Base-by-base conservation (phyloP, 2,888 invertebrate genomes). In the Lampropteryx suffumata region DNA sequence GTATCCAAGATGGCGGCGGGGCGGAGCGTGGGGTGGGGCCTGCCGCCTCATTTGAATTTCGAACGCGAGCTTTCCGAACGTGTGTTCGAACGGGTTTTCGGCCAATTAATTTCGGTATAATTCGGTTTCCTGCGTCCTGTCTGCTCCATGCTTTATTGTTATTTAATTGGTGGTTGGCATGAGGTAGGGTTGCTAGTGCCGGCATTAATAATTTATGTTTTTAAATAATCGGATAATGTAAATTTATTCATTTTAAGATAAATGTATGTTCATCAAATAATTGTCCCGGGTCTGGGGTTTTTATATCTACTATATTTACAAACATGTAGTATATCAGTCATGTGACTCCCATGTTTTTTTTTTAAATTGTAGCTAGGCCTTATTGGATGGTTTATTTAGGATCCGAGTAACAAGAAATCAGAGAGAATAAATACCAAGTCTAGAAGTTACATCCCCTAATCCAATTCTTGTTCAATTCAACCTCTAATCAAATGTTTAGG, bases 11-110 rank as follows among this genome's bases (percentile, higher is more conserved):
- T 87, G 89, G 89, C 88, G 88, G 72, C 82, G 82, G 86, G 88
- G 88, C 84, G 85, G 84, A 65, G 82, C 81, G 65, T 65, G 68
- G 82, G 87, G 83, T 83, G 84, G 87, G 86, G 82, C 84, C 78
- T 78, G 82, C 80, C 84, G 84, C 87, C 88, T 89, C 89, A 89
- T 90, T 90, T 89, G 88, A 90, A 89, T 84, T 89, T 88, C 83
- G 87, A 85, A 84, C 79, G 82, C 80, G 77, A 74, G 84, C 82
- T 82, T 80, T 80, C 66, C 86, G 84, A 89, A 89, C 89, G 89
- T 85, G 88, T 84, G 83, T 79, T 83, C 77, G 79, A 81, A 82
- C 77, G 73, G 82, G 85, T 84, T 89, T 88, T 86, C 84, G 84
- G 85, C 84, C 88, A 88, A 90, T 90, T 90, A 90, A 82, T 86